phyloP scores from a whole-genome alignment of 2,888 invertebrate species.

The Diploptera punctata region DNA sequence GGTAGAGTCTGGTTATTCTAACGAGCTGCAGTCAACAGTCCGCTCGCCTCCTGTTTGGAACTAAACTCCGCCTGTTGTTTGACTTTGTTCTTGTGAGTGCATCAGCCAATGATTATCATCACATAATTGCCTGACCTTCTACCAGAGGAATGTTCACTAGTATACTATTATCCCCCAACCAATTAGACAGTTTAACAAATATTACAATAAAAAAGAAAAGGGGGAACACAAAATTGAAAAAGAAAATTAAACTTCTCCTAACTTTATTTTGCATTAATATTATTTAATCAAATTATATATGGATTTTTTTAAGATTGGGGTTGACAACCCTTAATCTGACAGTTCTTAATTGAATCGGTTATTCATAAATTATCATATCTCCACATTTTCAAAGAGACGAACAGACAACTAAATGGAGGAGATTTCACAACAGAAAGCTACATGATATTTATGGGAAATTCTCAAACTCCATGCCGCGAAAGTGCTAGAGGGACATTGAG shows the following conservation, averaged over 20 bases:
- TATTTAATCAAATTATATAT: no score
- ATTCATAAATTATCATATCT: no score
- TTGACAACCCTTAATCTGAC: no score
- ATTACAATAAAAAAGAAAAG: background rate
- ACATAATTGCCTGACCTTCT: constrained; percentile 32
- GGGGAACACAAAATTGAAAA: constrained; percentile 14
- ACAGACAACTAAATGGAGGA: no score
- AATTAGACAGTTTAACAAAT: constrained; percentile 22
- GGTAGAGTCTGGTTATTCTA: constrained; percentile 31
- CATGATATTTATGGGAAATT: no score
- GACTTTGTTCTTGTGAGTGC: constrained; percentile 32
- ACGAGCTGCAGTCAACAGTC: constrained; percentile 23
- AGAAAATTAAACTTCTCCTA: background rate
- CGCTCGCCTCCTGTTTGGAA: constrained; percentile 12
- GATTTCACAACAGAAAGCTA: no score
- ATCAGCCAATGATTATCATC: constrained; percentile 33
- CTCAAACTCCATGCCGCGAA: no score
- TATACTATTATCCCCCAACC: constrained; percentile 16
- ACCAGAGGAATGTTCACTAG: background rate
- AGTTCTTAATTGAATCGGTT: no score
- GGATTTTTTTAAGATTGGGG: no score
- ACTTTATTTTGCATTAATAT: background rate
- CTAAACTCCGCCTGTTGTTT: constrained; percentile 29
- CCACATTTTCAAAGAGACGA: no score
- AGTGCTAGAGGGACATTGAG: no score